Evolutionary conservation across 2,113 vertebrate species (phyloP), one percentile per base, ranked within the genome.

Genomic region (Odocoileus hemionus): DNA sequence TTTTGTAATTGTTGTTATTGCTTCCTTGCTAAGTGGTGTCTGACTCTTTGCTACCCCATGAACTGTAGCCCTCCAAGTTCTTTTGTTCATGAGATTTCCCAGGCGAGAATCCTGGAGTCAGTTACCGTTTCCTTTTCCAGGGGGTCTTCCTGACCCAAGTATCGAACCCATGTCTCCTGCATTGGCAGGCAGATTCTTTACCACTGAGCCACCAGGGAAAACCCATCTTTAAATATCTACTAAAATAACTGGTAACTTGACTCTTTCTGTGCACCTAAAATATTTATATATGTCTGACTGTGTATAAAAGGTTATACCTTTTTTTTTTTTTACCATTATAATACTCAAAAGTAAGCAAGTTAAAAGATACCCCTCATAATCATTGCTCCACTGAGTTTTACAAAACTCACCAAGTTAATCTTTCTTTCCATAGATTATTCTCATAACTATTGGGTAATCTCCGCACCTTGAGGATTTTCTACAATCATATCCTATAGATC

Each of bases 391-490:
- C 19, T 87, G 90, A 89, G n/a, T 85, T 87, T 96, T 87, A 79
- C 50, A 60, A 25, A 94, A 70, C 25, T 97, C 67, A 39, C 47
- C 47, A 1, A 92, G 17, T 95, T 86, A 64, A 12, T 86, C 61
- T 92, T 94, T 89, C 61, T 93, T 95, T 60, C 17, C 93, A 87
- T 92, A 86, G 91, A 96, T 94, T 94, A 79, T 96, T 94, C 95
- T 84, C 89, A 92, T 93, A 84, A 83, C 52, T 74, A 52, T 55
- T 33, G 15, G 92, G 92, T 96, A 94, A 96, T 96, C 94, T 95
- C 91, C 45, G 8, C 19, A 93, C 89, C 86, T 88, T 95, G 86
- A 98, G 79, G 43, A 89, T 91, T 94, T 97, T 93, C 83, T 95
- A 21, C 80, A 96, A 95, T 92, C 95, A 54, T 76, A 17, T 86